Conservation (phyloP, 2,888 invertebrate species). For the Griposia aprilina region DNA sequence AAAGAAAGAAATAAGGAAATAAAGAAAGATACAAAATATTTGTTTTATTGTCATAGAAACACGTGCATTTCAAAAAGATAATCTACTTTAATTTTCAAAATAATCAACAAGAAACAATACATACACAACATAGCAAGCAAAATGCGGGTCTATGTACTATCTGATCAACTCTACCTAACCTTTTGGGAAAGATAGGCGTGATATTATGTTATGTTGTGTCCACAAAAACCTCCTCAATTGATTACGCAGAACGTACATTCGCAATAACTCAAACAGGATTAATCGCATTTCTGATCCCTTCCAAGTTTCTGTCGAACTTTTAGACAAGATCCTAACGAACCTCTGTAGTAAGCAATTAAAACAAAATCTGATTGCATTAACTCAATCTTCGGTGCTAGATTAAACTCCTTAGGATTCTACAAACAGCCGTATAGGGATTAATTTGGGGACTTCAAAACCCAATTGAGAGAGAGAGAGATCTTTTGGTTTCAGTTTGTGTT, state of each 20-base stretch:
- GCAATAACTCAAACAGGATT: constrained; percentile 35
- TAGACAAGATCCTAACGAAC: constrained; percentile 42
- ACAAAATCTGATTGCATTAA: constrained; percentile 65
- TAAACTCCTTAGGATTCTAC: constrained; percentile 50
- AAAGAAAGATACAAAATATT: background rate
- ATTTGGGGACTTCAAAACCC: constrained; percentile 51
- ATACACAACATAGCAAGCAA: background rate
- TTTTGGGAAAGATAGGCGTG: background rate
- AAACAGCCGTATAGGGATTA: constrained; percentile 54
- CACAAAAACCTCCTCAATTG: background rate
- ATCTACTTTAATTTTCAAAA: background rate
- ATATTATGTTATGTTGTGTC: background rate
- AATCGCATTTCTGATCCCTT: constrained; percentile 39
- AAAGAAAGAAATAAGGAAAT: background rate
- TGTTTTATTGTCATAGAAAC: background rate
- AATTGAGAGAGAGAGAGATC: constrained; percentile 3
- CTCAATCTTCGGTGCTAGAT: constrained; percentile 62
- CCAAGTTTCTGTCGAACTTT: constrained; percentile 47
- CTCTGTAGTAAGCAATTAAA: constrained; percentile 60
- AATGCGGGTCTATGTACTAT: background rate
- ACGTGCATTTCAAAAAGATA: no score
- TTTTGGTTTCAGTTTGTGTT: constrained; percentile 17
- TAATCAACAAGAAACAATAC: background rate
- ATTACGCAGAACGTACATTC: constrained; percentile 17
- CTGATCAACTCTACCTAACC: background rate